A percentile compares a stretch with the other conserved stretches of the same genome.
Conservation (phyloP, 2,888 invertebrate species). For the Stenichneumon culpator region DNA sequence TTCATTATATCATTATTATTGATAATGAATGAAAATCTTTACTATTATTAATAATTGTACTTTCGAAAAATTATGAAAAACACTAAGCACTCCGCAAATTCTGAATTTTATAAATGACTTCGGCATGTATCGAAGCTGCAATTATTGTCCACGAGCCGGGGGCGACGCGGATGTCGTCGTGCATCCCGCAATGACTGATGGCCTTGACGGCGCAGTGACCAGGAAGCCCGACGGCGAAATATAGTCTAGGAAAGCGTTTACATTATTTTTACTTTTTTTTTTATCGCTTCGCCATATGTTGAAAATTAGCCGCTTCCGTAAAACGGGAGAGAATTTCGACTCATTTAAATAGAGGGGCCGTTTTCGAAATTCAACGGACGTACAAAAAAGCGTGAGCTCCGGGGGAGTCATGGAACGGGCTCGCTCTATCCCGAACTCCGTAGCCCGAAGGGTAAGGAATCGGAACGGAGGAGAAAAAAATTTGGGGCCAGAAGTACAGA, state of each 20-base stretch:
- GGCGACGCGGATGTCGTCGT: slow-evolving; percentile 6
- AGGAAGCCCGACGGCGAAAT: slow-evolving; percentile 68
- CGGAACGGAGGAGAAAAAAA: slow-evolving; percentile 26
- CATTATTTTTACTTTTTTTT: slow-evolving; percentile 54
- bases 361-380: slow-evolving; percentile 55
- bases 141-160: neutral
- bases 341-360: slow-evolving; percentile 71
- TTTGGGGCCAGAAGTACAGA: slow-evolving; percentile 38
- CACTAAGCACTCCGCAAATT: neutral
- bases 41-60: no score
- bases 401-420: slow-evolving; percentile 49
- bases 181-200: slow-evolving; percentile 9
- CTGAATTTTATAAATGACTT: neutral
- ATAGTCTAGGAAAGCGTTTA: slow-evolving; percentile 22
- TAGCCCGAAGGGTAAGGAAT: slow-evolving; percentile 40
- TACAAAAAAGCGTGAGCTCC: slow-evolving; percentile 43
- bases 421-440: slow-evolving; percentile 36
- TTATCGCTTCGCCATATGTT: slow-evolving; percentile 75
- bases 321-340: slow-evolving; percentile 69
- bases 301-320: slow-evolving; percentile 78
- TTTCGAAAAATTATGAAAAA: no score
- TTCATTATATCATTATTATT: no score
- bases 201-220: slow-evolving; percentile 70
- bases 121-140: neutral
- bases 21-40: no score